Evolutionary conservation across 2,797 vertebrate species (phyloP), one percentile per base, ranked within the genome.

Genomic region (Micromesistius poutassou): DNA sequence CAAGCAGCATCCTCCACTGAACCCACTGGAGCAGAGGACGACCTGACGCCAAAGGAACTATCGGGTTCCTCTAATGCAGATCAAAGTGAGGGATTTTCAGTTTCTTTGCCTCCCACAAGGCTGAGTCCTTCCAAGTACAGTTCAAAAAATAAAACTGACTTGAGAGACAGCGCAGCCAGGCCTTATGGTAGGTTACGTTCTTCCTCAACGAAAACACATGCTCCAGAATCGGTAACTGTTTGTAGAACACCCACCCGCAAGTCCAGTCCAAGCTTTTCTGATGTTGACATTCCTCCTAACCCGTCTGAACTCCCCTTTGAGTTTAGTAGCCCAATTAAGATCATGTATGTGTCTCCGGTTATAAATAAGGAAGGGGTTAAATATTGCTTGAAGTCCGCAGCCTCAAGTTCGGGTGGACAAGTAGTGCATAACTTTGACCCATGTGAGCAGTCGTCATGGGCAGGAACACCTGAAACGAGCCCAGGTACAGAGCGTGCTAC

Each of bases 321-420:
- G 79, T 98, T 97, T 85, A 94, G 89, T 73, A 99, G 98, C 91
- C 97, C 97, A 87, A 94, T 99, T 89, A 97, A 98, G 86, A 95
- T 99, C 30, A 99, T 99, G 98, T 97, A 97, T 93, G 94, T 98
- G 81, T 97, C 96, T 22, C 95, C 95, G 68, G 91, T 98, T 85
- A 95, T 92, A 78, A 93, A 95, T 81, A 90, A 91, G 35, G 94
- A 96, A 88, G 97, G 96, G 80, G 76, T 98, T 74, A 96, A 94
- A 90, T 99, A 98, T 28, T 95, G 95, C 78, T 94, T 99, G 80
- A 97, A 96, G 83, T 96, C 97, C 81, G 94, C 94, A 77, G 81
- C 89, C 79, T 90, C 92, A 46, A 88, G 92, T 82, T 92, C 91
- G 83, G 89, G 89, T 84, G 81, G 78, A 83, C 88, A 91, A 79